Conservation (phyloP, 2,888 invertebrate species). For the Koerneria pararmatus region DNA sequence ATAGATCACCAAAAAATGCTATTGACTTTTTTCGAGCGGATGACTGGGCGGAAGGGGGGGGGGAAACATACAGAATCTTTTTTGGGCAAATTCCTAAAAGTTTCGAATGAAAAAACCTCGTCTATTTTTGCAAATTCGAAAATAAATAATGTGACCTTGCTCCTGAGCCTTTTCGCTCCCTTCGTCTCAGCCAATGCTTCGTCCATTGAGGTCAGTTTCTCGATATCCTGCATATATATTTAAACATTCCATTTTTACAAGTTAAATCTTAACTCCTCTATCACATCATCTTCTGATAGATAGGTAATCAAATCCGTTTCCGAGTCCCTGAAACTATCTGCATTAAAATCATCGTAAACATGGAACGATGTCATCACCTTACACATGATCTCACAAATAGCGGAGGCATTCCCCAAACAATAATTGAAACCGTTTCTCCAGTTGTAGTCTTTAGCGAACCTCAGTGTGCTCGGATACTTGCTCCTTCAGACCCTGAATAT, state of each 20-base stretch:
- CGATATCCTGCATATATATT: conserved; percentile 41
- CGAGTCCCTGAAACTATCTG: background rate
- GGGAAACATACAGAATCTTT: too few relatives aligned
- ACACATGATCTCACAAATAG: too few relatives aligned
- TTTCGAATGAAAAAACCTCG: too few relatives aligned
- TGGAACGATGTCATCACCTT: too few relatives aligned
- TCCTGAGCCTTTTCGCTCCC: conserved; percentile 44
- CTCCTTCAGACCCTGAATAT: conserved; percentile 50
- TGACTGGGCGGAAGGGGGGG: too few relatives aligned
- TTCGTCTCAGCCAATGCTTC: conserved; percentile 48
- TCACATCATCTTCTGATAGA: background rate
- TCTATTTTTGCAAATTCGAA: too few relatives aligned
- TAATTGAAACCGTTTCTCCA: background rate
- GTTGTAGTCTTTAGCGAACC: conserved; percentile 18
- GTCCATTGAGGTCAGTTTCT: conserved; percentile 43
- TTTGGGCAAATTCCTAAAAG: too few relatives aligned
- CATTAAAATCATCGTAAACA: too few relatives aligned
- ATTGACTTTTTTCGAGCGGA: too few relatives aligned
- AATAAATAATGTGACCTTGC: too few relatives aligned
- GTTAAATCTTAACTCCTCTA: background rate
- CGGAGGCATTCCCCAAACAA: background rate
- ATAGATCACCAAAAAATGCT: too few relatives aligned
- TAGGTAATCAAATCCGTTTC: background rate
- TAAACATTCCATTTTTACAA: background rate
- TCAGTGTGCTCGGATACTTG: conserved; percentile 54